phyloP scores from a whole-genome alignment of 2,797 vertebrate species.

The Luscinia megarhynchos region DNA sequence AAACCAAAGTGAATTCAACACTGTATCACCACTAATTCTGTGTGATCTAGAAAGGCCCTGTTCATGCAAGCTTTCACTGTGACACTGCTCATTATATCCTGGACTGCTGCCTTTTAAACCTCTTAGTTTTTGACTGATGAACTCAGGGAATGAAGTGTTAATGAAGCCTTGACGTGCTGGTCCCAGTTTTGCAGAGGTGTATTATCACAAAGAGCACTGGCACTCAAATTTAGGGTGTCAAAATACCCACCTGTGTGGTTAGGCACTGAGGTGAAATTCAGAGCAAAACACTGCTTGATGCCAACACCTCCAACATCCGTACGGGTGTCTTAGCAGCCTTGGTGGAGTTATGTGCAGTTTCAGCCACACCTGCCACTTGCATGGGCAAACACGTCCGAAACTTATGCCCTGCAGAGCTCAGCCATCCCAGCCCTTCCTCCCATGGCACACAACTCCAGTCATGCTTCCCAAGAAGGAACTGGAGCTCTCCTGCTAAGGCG shows the following conservation, averaged over 20 bases:
- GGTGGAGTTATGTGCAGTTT: not conserved
- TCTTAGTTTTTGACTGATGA: not conserved
- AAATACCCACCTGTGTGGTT: not conserved
- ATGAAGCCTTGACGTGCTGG: not conserved
- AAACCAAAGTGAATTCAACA: not conserved
- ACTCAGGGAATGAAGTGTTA: not conserved
- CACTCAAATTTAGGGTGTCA: not conserved
- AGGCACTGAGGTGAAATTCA: not conserved
- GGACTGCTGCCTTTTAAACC: not conserved
- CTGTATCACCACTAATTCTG: not conserved
- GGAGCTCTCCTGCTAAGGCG: not conserved
- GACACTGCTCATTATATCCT: not conserved
- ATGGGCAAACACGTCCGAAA: not conserved
- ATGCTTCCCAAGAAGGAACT: not conserved
- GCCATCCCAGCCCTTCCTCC: not conserved
- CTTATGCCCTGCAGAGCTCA: not conserved
- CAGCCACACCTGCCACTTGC: not conserved
- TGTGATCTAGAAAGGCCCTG: accelerated
- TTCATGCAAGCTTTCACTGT: not conserved
- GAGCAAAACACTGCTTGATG: not conserved
- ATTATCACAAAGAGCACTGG: not conserved
- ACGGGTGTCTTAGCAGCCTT: not conserved
- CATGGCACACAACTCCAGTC: not conserved
- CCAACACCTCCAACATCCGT: accelerated
- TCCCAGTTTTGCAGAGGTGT: not conserved